Percentiles rank a stretch among this genome's conserved stretches.
Evolutionary conservation across 2,113 vertebrate genomes (phyloP).

Genomic region (Eclectus roratus): DNA sequence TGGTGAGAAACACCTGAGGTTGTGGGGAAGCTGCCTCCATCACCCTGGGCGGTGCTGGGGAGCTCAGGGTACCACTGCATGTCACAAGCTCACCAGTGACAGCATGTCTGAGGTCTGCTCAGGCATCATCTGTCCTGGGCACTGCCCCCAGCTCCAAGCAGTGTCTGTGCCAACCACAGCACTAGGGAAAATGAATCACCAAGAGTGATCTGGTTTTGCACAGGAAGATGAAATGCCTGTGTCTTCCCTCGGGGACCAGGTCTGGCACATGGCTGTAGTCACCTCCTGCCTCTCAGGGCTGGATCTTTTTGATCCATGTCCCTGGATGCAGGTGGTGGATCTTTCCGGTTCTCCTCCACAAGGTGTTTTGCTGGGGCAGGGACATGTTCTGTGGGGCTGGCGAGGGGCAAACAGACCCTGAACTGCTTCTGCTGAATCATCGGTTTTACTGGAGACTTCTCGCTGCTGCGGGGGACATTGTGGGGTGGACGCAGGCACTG

Average conservation of each 20-base stretch:
- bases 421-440: background rate
- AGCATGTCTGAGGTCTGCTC: background rate
- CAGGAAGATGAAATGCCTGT: background rate
- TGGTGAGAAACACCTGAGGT: background rate
- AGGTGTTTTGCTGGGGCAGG: background rate
- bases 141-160: background rate
- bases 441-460: background rate
- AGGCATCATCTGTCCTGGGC: background rate
- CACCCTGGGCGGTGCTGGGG: background rate
- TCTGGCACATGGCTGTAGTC: background rate
- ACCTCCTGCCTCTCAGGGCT: background rate
- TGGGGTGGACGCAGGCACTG: background rate
- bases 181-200: background rate
- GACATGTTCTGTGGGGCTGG: background rate
- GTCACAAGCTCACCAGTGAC: background rate
- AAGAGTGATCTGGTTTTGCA: background rate
- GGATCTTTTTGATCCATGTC: background rate
- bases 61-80: background rate
- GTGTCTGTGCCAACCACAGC: background rate
- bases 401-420: background rate
- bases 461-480: background rate
- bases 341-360: background rate
- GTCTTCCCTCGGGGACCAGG: background rate
- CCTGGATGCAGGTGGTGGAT: background rate
- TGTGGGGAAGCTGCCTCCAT: background rate